A percentile compares a stretch with the other conserved stretches of the same genome.
Conservation (phyloP, 2,888 invertebrate genomes). For the Yponomeuta cagnagella region DNA sequence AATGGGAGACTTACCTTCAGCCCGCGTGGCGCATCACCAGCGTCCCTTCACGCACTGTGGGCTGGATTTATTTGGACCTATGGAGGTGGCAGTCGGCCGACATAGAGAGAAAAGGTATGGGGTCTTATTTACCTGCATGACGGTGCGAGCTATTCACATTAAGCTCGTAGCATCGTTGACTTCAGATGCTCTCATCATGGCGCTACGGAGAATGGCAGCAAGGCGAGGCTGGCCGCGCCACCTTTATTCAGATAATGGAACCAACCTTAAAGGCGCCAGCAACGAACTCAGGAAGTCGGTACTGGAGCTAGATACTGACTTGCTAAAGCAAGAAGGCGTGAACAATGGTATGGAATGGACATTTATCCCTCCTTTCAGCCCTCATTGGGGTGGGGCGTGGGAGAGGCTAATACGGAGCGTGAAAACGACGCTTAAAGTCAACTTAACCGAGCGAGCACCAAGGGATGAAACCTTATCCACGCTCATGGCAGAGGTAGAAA, state of each 20-base stretch:
- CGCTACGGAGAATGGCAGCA: constrained; percentile 25
- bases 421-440: constrained; percentile 21
- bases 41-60: constrained; percentile 20
- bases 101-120: constrained; percentile 21
- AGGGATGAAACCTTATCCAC: constrained; percentile 19
- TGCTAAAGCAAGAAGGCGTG: constrained; percentile 7
- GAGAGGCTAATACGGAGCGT: constrained; percentile 24
- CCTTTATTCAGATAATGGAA: constrained; percentile 23
- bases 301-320: constrained; percentile 5
- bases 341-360: constrained; percentile 19
- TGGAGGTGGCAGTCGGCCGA: constrained; percentile 22
- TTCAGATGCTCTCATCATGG: constrained; percentile 25
- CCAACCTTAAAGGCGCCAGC: constrained; percentile 18
- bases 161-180: constrained; percentile 22
- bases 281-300: constrained; percentile 10
- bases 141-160: constrained; percentile 25
- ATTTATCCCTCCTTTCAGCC: constrained; percentile 24
- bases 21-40: constrained; percentile 20
- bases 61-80: constrained; percentile 23
- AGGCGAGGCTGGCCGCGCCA: constrained; percentile 24
- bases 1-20: constrained; percentile 21
- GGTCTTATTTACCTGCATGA: constrained; percentile 25
- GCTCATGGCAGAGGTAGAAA: constrained; percentile 15
- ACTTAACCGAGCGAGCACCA: constrained; percentile 23
- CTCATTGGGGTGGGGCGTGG: constrained; percentile 26